Base-by-base conservation (phyloP, 2,797 vertebrate species). In the Linurgus olivaceus region DNA sequence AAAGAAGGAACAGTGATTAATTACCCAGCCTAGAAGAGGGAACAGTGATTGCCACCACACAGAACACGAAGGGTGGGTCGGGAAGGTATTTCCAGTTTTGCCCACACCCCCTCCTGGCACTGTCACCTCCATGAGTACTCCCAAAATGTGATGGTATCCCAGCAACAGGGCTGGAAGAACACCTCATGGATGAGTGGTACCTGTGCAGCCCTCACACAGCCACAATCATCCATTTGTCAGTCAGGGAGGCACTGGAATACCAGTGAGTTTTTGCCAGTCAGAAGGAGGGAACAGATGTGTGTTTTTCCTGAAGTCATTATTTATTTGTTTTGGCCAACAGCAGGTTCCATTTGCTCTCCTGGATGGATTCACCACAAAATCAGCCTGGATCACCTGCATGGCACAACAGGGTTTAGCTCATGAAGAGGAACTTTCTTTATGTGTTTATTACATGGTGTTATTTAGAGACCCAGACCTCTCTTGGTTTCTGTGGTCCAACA, bases 41-140 rank as follows among this genome's bases (percentile, higher is more conserved):
- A 90, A 58, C 38, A n/a, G 20, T 7, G 44, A 68, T 62, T 40
- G 50, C 68, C 75, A n/a, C 28, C 24, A 4, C 50, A 28, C 75
- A 52, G 72, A 74, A 44, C 26, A 74, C 1, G 8, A 61, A 51
- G 54, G 68, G 45, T 87, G 65, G 71, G 72, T 52, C 61, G 50
- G 68, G 57, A 94, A 77, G 75, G 38, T 85, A 92, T 75, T 94
- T 94, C 80, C 66, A 37, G 77, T 55, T 84, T 81, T 84, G 57
- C 76, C 66, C 70, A 84, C 79, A 70, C 23, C 17, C 59, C 16
- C 70, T 92, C 62, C 66, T 28, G 65, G 82, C 73, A 70, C 7
- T 17, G 67, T 73, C 75, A 54, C 10, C n/a, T 42, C 55, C 75
- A 42, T 0, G 59, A 94, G 84, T 13, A 57, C 50, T 96, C 78